These are phyloP conservation scores for Chionis minor DNA, from an alignment of 2,113 vertebrate species.

Conservation along the genomic window DNA sequence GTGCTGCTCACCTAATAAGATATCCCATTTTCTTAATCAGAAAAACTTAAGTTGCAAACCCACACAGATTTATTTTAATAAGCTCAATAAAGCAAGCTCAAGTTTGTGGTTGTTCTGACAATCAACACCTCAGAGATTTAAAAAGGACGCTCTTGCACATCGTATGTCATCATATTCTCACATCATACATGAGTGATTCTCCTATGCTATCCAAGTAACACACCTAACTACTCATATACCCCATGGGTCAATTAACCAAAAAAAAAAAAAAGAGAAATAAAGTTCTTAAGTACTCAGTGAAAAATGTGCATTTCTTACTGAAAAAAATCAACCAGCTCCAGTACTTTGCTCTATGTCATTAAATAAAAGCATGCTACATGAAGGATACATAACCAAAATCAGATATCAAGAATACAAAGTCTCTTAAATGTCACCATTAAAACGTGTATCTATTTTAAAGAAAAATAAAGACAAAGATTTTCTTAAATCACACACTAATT, in stretches of 20 bases:
- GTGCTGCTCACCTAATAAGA: constrained; percentile 57
- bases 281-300: background rate
- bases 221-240: background rate
- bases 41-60: constrained; percentile 35
- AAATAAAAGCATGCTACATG: background rate
- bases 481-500: background rate
- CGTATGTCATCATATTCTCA: constrained; percentile 3
- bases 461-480: background rate
- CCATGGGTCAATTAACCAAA: constrained; percentile 3
- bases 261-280: constrained; percentile 26
- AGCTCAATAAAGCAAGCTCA: constrained; percentile 63
- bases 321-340: background rate
- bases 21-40: constrained; percentile 49
- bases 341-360: background rate
- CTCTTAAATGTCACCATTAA: background rate
- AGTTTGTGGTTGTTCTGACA: constrained; percentile 59
- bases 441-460: background rate
- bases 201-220: background rate
- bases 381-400: background rate
- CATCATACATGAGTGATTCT: background rate
- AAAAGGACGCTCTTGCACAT: constrained; percentile 42
- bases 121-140: constrained; percentile 53
- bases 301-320: background rate
- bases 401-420: background rate
- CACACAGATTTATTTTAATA: constrained; percentile 62